phyloP scores from a whole-genome alignment of 2,888 invertebrate species.

The Spodoptera littoralis region DNA sequence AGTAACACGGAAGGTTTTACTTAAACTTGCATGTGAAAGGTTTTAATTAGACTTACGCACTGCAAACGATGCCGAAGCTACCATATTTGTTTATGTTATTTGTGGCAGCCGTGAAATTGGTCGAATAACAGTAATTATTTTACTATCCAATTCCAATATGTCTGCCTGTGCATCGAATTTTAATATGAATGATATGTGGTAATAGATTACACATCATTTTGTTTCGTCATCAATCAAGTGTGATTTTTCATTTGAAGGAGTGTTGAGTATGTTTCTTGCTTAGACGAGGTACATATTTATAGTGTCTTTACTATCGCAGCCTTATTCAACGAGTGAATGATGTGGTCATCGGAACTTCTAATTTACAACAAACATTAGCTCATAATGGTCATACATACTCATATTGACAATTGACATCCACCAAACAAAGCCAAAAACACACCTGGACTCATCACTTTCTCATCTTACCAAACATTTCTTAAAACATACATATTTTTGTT shows the following conservation, averaged over 20 bases:
- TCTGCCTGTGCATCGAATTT: constrained; percentile 5
- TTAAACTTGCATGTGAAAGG: constrained; percentile 43
- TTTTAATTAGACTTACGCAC: constrained; percentile 44
- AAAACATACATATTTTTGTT: neutral
- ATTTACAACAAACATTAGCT: no score
- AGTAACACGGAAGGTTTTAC: constrained; percentile 50
- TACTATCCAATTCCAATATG: neutral
- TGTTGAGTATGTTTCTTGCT: no score
- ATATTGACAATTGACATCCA: no score
- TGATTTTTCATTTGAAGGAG: no score
- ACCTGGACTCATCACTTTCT: constrained; percentile 23
- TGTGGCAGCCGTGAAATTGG: constrained; percentile 29
- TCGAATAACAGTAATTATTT: neutral
- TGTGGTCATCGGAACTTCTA: no score
- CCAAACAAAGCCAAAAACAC: neutral
- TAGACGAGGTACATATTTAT: no score
- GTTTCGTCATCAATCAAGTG: neutral
- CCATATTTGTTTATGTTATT: constrained; percentile 25
- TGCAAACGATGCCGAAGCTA: constrained; percentile 25
- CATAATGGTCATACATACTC: no score
- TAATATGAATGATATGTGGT: neutral
- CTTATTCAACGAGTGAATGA: no score
- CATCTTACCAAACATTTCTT: constrained; percentile 19
- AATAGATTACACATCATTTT: neutral
- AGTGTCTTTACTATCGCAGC: no score